Evolutionary conservation across 2,113 vertebrate species (phyloP).

Genomic region (Edolisoma coerulescens): DNA sequence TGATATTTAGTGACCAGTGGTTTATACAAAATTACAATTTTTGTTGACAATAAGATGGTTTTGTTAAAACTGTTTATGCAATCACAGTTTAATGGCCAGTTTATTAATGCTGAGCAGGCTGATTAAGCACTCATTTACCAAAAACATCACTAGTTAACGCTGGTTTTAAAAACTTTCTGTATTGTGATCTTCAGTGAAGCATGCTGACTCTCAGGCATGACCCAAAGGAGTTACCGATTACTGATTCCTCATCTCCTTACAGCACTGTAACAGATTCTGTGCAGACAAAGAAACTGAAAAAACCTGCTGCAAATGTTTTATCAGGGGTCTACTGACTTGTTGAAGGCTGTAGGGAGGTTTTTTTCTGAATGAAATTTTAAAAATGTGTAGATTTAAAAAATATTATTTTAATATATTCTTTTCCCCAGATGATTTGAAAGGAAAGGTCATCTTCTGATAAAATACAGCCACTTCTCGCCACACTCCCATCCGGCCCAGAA

Average conservation of each 20-base stretch:
- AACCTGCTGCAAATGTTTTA: not conserved
- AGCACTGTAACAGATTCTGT: not conserved
- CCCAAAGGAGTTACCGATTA: not conserved
- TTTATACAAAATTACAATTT: not conserved
- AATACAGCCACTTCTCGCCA: not conserved
- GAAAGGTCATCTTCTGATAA: not conserved
- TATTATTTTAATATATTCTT: not conserved
- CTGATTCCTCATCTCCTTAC: not conserved
- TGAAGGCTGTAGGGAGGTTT: not conserved
- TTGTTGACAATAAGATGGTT: not conserved
- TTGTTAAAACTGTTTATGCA: not conserved
- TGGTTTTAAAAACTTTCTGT: not conserved
- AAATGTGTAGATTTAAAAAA: accelerated
- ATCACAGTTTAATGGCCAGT: not conserved
- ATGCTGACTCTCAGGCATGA: not conserved
- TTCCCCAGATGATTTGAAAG: not conserved
- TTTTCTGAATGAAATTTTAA: not conserved
- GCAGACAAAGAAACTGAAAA: not conserved
- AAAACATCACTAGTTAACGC: not conserved
- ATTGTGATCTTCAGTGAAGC: not conserved
- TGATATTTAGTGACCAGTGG: not conserved
- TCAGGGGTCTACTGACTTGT: not conserved
- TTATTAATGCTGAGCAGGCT: not conserved
- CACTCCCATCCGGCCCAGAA: not conserved
- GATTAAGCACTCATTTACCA: not conserved